These are phyloP conservation scores for Andrena fulva DNA, from an alignment of 2,888 invertebrate genomes.

Conservation along the genomic window DNA sequence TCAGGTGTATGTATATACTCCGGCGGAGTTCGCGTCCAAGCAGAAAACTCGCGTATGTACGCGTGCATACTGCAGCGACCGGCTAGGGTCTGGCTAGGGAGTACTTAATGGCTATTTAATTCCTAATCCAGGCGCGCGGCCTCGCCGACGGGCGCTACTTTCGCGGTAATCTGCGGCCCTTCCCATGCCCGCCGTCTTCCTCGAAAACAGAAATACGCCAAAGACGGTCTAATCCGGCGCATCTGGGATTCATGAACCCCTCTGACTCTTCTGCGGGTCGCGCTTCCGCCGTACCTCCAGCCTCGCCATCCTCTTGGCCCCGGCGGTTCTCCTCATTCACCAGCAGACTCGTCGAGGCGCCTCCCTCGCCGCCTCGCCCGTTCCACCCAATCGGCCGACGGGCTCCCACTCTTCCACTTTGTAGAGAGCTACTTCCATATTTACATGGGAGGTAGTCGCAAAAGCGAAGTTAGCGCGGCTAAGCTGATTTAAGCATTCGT, in stretches of 20 bases:
- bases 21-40: constrained; percentile 6
- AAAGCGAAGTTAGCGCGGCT: constrained; percentile 82
- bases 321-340: constrained; percentile 53
- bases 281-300: constrained; percentile 45
- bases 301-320: constrained; percentile 49
- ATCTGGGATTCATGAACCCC: constrained; percentile 83
- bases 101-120: constrained; percentile 76
- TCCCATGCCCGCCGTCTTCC: constrained; percentile 68
- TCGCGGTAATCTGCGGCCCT: constrained; percentile 76
- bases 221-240: constrained; percentile 81
- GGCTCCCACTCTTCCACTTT: constrained; percentile 74
- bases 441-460: constrained; percentile 82
- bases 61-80: neutral
- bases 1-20: constrained; percentile 3
- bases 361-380: constrained; percentile 65
- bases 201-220: constrained; percentile 79
- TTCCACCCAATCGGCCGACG: constrained; percentile 70
- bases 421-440: constrained; percentile 82
- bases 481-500: constrained; percentile 84
- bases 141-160: constrained; percentile 70
- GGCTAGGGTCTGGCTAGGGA: constrained; percentile 33
- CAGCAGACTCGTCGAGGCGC: constrained; percentile 46
- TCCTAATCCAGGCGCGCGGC: constrained; percentile 72
- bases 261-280: constrained; percentile 68
- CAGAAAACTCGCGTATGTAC: constrained; percentile 27